Conservation (phyloP, 2,888 invertebrate species). For the Agelastica alni region DNA sequence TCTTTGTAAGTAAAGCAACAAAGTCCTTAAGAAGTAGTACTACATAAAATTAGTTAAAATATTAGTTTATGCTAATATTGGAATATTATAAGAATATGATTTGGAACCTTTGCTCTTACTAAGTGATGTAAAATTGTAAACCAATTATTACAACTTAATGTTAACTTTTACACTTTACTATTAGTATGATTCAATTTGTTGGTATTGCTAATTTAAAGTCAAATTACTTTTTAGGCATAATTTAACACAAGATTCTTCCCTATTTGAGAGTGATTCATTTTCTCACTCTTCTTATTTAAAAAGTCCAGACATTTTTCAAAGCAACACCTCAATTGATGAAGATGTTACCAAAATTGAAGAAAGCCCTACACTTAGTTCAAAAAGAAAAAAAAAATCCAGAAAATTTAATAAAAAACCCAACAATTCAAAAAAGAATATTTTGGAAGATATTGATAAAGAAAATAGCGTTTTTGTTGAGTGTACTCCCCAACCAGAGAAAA, state of each 20-base stretch:
- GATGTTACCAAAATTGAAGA: constrained; percentile 17
- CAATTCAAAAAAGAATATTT: constrained; percentile 22
- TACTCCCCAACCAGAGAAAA: constrained; percentile 34
- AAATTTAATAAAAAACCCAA: constrained; percentile 11
- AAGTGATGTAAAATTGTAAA: background rate
- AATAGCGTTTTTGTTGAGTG: constrained; percentile 30
- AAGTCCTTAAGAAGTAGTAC: too few species aligned
- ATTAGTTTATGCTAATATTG: too few species aligned
- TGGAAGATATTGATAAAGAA: constrained; percentile 22
- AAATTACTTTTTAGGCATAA: background rate
- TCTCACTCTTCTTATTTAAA: constrained; percentile 5
- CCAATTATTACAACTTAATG: too few species aligned
- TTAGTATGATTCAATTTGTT: too few species aligned
- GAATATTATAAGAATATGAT: too few species aligned
- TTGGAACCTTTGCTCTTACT: too few species aligned
- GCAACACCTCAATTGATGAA: constrained; percentile 22
- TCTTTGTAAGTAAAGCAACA: constrained; percentile 19
- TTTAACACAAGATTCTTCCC: background rate
- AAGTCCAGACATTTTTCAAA: constrained; percentile 32
- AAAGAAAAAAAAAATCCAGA: constrained; percentile 23
- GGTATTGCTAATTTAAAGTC: background rate
- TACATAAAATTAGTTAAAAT: too few species aligned
- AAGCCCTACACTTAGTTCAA: constrained; percentile 33
- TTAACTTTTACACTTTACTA: too few species aligned
- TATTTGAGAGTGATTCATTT: background rate